Base-by-base conservation (phyloP, 2,888 invertebrate genomes). In the Stenurella melanura region DNA sequence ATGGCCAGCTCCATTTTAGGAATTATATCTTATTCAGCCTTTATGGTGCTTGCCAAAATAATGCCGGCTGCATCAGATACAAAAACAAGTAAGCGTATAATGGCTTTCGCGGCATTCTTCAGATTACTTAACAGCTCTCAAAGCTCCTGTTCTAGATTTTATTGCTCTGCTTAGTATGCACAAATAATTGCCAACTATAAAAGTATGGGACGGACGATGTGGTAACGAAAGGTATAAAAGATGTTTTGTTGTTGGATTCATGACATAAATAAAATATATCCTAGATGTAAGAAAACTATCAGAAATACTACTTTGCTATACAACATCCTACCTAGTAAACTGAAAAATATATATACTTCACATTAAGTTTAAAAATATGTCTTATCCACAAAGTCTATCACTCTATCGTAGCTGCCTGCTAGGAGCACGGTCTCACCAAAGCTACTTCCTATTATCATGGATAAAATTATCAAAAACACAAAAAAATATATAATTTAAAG, bases 41-140 rank as follows among this genome's bases (percentile, higher is more conserved):
- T n/a, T 50, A 50, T 50, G 50, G 50, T 50, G n/a, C 50, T 50
- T 50, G 3, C 50, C 50, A 50, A 50, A 42, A 50, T 50, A 50
- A 50, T n/a, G 50, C 50, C 50, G 50, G 6, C n/a, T 50, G 50
- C 50, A 50, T 50, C 50, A 5, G 50, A 50, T 6, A 6, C 50
- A 15, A 50, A n/a, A 50, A 50, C n/a, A 50, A 50, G 50, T 50
- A 50, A 15, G n/a, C 7, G 50, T 50, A 12, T 42, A 50, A 50
- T n/a, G 6, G 50, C 50, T 50, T 50, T 12, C 3, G 50, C 7
- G 15, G 50, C 50, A 50, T 50, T 50, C 50, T 17, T 50, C 6
- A n/a, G 15, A n/a, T 50, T 50, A 50, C 12, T 50, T 50, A 50
- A 50, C 50, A n/a, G n/a, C n/a, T 50, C 50, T n/a, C 50, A 15